Percentiles rank a stretch among this genome's conserved stretches.
These are phyloP conservation scores for Phyllotis vaccarum DNA, from an alignment of 2,797 vertebrate species.

Conservation along the genomic window DNA sequence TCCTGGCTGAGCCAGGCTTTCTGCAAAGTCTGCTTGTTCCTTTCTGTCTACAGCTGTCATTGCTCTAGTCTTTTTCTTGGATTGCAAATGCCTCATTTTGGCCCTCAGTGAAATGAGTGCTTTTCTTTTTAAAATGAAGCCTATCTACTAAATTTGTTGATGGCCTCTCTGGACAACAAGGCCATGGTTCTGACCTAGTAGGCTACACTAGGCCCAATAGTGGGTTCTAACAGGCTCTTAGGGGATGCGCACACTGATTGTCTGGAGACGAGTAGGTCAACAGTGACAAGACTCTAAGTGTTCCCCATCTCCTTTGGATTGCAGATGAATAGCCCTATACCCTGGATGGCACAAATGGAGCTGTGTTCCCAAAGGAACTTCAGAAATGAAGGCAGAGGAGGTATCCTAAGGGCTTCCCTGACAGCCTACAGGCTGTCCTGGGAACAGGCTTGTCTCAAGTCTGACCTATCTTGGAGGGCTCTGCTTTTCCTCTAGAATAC, in stretches of 20 bases:
- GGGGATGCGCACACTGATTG: rapidly evolving
- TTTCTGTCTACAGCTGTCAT: background rate
- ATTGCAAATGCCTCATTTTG: background rate
- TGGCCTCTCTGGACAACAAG: background rate
- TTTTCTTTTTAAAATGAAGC: background rate
- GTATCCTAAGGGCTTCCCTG: background rate
- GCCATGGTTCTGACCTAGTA: background rate
- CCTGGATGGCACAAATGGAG: constrained; percentile 64
- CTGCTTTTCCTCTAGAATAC: constrained; percentile 89
- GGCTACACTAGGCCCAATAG: background rate
- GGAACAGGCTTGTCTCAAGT: constrained; percentile 70
- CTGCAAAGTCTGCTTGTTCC: background rate
- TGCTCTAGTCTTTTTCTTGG: background rate
- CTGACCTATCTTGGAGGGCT: constrained; percentile 82
- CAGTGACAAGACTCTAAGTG: background rate
- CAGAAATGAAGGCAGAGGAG: constrained; percentile 58
- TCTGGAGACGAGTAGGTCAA: background rate
- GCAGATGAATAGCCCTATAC: background rate
- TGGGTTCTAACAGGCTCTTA: background rate
- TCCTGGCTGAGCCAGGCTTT: background rate
- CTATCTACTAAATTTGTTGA: background rate
- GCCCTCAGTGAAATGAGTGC: background rate
- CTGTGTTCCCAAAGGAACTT: constrained; percentile 72
- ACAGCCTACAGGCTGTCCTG: constrained; percentile 12
- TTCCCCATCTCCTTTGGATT: rapidly evolving